phyloP scores from a whole-genome alignment of 2,797 vertebrate species.

The Heliangelus exortis region DNA sequence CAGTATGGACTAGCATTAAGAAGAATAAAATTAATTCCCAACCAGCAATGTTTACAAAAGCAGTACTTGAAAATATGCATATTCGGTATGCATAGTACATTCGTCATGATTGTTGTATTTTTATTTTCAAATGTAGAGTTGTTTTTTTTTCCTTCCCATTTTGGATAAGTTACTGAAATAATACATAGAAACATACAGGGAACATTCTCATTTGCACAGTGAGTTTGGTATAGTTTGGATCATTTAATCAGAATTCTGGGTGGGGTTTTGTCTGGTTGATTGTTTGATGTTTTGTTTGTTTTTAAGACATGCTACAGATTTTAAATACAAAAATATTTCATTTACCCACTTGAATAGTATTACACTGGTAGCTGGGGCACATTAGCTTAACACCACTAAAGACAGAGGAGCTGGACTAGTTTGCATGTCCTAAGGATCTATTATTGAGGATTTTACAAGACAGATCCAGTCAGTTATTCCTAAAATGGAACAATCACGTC shows the following conservation, averaged over 20 bases:
- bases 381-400: neutral
- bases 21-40: constrained; percentile 71
- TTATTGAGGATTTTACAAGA: neutral
- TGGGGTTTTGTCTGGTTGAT: neutral
- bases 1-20: constrained; percentile 53
- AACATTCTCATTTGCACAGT: constrained; percentile 1
- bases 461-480: neutral
- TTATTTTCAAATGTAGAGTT: neutral
- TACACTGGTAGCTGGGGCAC: neutral
- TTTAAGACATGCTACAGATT: neutral
- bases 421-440: neutral
- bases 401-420: neutral
- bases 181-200: neutral
- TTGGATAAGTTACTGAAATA: neutral
- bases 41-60: constrained; percentile 71
- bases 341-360: neutral
- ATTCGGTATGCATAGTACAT: neutral
- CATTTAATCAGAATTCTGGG: neutral
- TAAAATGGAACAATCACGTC: neutral
- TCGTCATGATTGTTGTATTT: neutral
- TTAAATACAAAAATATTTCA: neutral
- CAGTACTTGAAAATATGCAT: constrained; percentile 45
- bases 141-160: neutral
- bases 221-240: neutral
- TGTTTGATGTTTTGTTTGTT: neutral